Percentiles rank a stretch among this genome's conserved stretches.
Conservation (phyloP, 2,888 invertebrate species). For the Parnassius orleans region DNA sequence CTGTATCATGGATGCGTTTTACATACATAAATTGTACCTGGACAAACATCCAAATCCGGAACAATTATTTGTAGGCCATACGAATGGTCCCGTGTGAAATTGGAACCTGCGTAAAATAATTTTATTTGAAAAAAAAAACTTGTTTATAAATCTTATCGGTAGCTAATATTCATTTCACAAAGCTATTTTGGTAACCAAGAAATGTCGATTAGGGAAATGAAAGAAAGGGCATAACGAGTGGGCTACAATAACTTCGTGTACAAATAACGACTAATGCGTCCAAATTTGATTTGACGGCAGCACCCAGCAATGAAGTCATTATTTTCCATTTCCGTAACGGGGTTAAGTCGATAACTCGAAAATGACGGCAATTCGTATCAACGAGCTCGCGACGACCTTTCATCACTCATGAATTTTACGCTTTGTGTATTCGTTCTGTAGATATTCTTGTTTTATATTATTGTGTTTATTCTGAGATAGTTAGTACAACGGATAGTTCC, state of each 20-base stretch:
- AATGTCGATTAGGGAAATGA: constrained; percentile 22
- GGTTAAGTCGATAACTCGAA: constrained; percentile 79
- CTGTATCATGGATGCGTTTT: no score
- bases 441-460: not conserved
- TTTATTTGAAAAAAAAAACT: no score
- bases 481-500: no score
- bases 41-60: no score
- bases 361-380: constrained; percentile 72
- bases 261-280: constrained; percentile 69
- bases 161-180: no score
- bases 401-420: constrained; percentile 57
- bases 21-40: no score
- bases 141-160: no score
- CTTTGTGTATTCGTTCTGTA: constrained; percentile 16
- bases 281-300: constrained; percentile 69
- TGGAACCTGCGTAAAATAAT: no score
- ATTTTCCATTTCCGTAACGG: constrained; percentile 75
- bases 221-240: constrained; percentile 33
- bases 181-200: no score
- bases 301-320: constrained; percentile 75
- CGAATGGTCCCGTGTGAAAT: no score
- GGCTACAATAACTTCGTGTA: constrained; percentile 48
- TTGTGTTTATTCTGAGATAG: no score
- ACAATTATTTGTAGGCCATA: no score
- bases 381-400: constrained; percentile 59